A percentile compares a stretch with the other conserved stretches of the same genome.
phyloP scores from a whole-genome alignment of 2,797 vertebrate genomes.

The Heliangelus exortis region DNA sequence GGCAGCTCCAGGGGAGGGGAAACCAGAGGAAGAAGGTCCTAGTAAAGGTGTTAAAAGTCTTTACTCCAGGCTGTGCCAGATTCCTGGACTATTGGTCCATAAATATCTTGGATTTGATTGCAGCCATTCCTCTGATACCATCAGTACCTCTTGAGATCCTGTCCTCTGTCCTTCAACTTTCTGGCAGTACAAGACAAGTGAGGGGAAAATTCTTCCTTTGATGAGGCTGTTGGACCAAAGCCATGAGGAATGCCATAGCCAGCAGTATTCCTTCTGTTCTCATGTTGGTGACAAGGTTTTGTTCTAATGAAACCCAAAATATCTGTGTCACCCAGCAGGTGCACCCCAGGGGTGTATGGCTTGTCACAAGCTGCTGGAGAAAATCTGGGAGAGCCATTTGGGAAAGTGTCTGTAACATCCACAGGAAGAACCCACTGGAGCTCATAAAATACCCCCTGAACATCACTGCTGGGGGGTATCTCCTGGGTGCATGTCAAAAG shows the following conservation, averaged over 20 bases:
- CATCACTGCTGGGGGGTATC: rapidly evolving
- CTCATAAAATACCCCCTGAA: not conserved
- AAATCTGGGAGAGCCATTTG: not conserved
- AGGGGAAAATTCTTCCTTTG: not conserved
- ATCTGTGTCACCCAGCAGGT: rapidly evolving
- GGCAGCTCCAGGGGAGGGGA: rapidly evolving
- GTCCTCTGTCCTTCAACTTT: not conserved
- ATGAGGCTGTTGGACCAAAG: not conserved
- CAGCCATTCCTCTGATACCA: not conserved
- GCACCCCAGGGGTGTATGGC: not conserved
- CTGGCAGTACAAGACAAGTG: not conserved
- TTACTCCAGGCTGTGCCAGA: not conserved
- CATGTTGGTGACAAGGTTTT: not conserved
- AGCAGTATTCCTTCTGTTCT: not conserved
- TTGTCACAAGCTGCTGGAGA: not conserved
- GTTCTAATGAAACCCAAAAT: not conserved
- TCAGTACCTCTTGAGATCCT: not conserved
- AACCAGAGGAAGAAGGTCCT: not conserved
- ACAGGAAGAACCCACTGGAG: rapidly evolving
- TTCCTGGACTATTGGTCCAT: not conserved
- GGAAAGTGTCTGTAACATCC: not conserved
- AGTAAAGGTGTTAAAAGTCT: not conserved
- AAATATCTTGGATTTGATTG: rapidly evolving
- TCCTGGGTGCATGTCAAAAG: not conserved
- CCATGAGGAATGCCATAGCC: not conserved